Evolutionary conservation across 1,140 invertebrate genomes (phyloP).

Genomic region (Neoseiulus cucumeris): DNA sequence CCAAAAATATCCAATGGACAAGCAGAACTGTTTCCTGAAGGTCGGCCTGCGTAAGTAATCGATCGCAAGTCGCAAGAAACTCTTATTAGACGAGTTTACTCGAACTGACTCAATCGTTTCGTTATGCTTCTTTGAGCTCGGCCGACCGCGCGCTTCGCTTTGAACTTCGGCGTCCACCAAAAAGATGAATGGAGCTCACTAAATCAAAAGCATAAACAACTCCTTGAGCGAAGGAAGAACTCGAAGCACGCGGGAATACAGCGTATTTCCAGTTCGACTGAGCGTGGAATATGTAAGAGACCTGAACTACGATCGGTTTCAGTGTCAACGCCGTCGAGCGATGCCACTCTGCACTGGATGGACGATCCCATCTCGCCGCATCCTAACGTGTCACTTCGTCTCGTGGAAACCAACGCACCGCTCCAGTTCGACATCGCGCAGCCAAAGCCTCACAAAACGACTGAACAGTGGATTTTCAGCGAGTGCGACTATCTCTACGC

Average conservation of each 20-base stretch:
- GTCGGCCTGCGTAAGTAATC: conserved; percentile 24
- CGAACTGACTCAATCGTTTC: no score
- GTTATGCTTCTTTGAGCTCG: no score
- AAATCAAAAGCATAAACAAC: no score
- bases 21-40: conserved; percentile 22
- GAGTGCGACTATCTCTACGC: conserved; percentile 14
- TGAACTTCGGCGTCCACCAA: no score
- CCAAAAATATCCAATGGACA: conserved; percentile 25
- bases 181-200: no score
- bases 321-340: not conserved
- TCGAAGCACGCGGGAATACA: no score
- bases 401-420: conserved; percentile 9
- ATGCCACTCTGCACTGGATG: conserved; percentile 5
- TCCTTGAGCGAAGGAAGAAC: no score
- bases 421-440: conserved; percentile 10
- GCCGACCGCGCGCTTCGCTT: no score
- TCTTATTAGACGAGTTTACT: not conserved
- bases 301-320: not conserved
- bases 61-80: not conserved
- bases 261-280: no score
- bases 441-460: not conserved
- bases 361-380: not conserved
- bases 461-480: conserved; percentile 14
- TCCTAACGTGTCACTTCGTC: not conserved
- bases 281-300: no score